Evolutionary conservation across 2,888 invertebrate species (phyloP), one percentile per base, ranked within the genome.

Genomic region (Rugalucina vietnamica): DNA sequence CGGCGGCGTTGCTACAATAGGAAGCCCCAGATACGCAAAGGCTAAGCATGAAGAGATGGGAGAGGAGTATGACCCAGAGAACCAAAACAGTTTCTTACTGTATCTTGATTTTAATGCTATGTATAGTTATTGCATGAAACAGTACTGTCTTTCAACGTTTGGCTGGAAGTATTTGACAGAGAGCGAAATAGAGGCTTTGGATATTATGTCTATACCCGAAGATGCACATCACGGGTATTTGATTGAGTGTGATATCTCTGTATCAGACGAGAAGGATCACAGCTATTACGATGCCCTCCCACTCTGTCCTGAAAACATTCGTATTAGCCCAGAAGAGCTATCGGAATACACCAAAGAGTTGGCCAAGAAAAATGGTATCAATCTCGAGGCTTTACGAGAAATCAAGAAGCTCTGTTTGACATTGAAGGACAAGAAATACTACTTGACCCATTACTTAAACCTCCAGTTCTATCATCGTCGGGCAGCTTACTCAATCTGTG

Each of bases 391-490:
- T 18, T 1, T 49, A 18, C 29, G 21, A 27, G 24, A 37, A n/a
- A 32, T 24, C 12, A n/a, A 36, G 12, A 50, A 50, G 21, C 27
- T 75, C 34, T 60, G 57, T 21, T 32, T 60, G 27, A 75, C 75
- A 5, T 60, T 75, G 1, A 60, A 37, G 14, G 57, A 54, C 37
- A 75, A 75, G 34, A 49, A 75, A 12, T 37, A 27, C 24, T 75
- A 75, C 57, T 34, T 57, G 12, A 21, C 50, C 14, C 75, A 75
- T 37, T 75, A 75, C 37, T 14, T 32, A 2, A 75, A 75, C 18
- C 75, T 75, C 1, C 75, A 75, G 37, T 57, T 75, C 14, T 75
- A 75, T 21, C 69, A n/a, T n/a, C n/a, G n/a, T n/a, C n/a, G n/a
- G n/a, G n/a, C n/a, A n/a, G n/a, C n/a, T n/a, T n/a, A n/a, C n/a